Evolutionary conservation across 2,113 vertebrate species (phyloP), one percentile per base, ranked within the genome.

Genomic region (Tragulus kanchil): DNA sequence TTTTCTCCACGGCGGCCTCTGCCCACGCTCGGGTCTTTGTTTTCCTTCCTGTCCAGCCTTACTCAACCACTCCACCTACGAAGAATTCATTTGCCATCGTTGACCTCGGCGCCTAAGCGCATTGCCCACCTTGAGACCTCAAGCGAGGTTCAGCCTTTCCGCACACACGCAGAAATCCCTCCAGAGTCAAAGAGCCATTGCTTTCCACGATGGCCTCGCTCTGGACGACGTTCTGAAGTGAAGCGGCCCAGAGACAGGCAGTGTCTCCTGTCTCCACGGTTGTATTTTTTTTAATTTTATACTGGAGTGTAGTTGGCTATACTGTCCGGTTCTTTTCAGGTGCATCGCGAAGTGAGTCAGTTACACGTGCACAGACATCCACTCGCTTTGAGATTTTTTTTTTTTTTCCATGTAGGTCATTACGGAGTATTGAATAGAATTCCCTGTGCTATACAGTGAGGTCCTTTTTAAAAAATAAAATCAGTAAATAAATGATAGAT

Each of bases 11-110:
- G 26, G 95, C 31, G 28, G 11, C 2, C n/a, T 3, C 16, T 88
- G 31, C 81, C 56, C 82, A 67, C 86, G 93, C 97, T 50, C 3
- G 48, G 10, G 0, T 54, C 26, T 89, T 96, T 97, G n/a, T 67
- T 93, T 93, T 75, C 58, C 23, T 36, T 36, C 36, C 36, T 36
- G 36, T 36, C 36, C 36, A 36, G 36, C 36, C 36, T 36, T 36
- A 2, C 36, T 36, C 36, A 2, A 36, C 36, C 36, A 36, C 36
- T 36, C 36, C 36, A 31, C 56, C 8, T 50, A 6, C n/a, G 31
- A 92, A 86, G 26, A 83, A 82, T 71, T 13, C 50, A 78, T 64
- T 83, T 89, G 23, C 5, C 56, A 23, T 89, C 75, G 95, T 94
- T 93, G 93, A 28, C 23, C 45, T 1, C 6, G 16, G 89, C 36